Evolutionary conservation across 2,888 invertebrate genomes (phyloP).

Genomic region (Eupeodes luniger): DNA sequence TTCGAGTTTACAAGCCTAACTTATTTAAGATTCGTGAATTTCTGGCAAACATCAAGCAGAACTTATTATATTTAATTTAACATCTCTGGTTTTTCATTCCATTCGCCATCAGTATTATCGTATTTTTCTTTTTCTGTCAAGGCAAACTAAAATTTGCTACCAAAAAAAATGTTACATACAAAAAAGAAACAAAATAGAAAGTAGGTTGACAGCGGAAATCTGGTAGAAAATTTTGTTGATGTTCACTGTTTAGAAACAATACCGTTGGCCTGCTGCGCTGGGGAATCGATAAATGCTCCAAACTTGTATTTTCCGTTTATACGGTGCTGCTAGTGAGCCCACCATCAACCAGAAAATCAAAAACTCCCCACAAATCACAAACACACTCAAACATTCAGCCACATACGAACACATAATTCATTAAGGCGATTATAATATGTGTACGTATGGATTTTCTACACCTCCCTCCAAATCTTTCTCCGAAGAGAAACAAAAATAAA

Average conservation of each 20-base stretch:
- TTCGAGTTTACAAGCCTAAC: too few relatives aligned
- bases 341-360: neutral
- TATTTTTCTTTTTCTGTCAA: neutral
- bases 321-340: neutral
- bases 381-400: neutral
- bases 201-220: constrained; percentile 55
- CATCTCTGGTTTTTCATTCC: neutral
- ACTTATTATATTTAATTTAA: neutral
- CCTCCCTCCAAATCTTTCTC: neutral
- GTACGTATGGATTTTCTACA: neutral
- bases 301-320: constrained; percentile 36
- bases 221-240: constrained; percentile 53
- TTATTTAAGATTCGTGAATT: too few relatives aligned
- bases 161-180: neutral
- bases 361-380: neutral
- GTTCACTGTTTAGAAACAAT: constrained; percentile 36
- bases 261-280: constrained; percentile 26
- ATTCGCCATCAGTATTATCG: neutral
- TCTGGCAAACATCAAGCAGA: too few relatives aligned
- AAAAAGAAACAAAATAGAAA: constrained; percentile 54
- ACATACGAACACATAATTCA: neutral
- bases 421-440: neutral
- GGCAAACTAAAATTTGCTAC: neutral
- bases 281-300: constrained; percentile 58
- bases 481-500: neutral